Percentiles rank a stretch among this genome's conserved stretches.
Conservation (phyloP, 2,113 vertebrate genomes). For the Nyctereutes procyonoides region DNA sequence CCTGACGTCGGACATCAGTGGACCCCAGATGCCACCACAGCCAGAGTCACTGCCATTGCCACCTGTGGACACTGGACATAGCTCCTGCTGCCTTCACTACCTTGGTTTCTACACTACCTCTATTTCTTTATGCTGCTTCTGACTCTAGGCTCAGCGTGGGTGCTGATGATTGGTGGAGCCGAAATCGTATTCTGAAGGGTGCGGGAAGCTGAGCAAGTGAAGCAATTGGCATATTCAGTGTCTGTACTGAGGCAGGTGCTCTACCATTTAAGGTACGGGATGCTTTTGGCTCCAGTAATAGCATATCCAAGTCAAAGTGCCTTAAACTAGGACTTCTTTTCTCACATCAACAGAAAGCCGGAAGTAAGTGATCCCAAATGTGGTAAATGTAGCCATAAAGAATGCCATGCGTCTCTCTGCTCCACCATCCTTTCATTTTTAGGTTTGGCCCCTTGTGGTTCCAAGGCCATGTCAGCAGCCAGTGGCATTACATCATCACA, state of each 20-base stretch:
- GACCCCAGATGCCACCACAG: background rate
- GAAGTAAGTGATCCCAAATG: background rate
- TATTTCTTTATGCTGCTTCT: background rate
- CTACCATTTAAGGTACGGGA: background rate
- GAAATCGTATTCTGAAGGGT: background rate
- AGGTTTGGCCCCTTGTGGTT: background rate
- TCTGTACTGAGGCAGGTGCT: background rate
- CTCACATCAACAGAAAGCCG: background rate
- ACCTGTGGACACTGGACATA: fast-evolving
- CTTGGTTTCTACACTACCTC: background rate
- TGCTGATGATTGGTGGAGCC: fast-evolving
- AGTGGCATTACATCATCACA: background rate
- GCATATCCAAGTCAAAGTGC: background rate
- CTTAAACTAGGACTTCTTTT: background rate
- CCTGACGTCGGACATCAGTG: fast-evolving
- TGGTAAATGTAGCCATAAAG: background rate
- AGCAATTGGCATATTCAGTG: background rate
- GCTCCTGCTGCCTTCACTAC: background rate
- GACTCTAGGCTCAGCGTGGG: background rate
- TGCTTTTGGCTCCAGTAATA: background rate
- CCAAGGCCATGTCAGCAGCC: background rate
- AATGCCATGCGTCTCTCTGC: background rate
- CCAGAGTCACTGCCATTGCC: too few relatives aligned
- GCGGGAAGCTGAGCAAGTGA: background rate
- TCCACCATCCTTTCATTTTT: background rate